Base-by-base conservation (phyloP, 2,797 vertebrate genomes). In the Anabas testudineus region DNA sequence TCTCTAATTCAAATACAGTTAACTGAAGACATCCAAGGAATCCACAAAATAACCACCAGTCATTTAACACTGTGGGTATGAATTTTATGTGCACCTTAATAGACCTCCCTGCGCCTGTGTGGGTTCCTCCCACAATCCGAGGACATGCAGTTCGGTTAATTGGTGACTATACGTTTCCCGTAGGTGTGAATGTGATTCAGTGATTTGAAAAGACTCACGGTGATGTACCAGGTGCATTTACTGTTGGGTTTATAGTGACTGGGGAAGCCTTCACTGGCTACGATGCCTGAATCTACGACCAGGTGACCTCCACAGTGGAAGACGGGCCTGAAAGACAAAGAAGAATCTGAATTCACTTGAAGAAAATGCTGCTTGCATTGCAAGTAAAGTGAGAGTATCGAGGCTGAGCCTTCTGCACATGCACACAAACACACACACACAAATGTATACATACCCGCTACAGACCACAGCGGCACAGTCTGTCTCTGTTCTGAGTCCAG, bases 201-300 rank as follows among this genome's bases (percentile, higher is more conserved):
- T 36, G 43, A 43, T 52, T 47, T 22, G 24, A 28, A 57, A 22
- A 19, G 59, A 92, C 95, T 95, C 87, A 98, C 96, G 52, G 95
- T 96, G 76, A 98, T 95, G 84, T 94, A 96, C 96, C 96, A 97
- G 89, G 84, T 91, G 87, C 96, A 97, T 82, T 94, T 96, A 55
- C 92, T 94, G 90, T 93, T 94, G 47, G 94, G 87, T 60, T 95
- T 96, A 89, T 98, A 97, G 74, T 86, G 87, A 76, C 83, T 92
- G 30, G 96, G 96, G 84, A 97, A 98, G 18, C 93, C 94, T 81
- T 97, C 96, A 16, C 96, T 98, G 86, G 94, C 96, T 74, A 98
- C 92, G 53, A 96, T 96, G 59, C 95, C 95, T 0, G 95, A 95
- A 63, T 97, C 95, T 18, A 88, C 93, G 1, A 91, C 92, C 71